Conservation (phyloP, 1,140 invertebrate species). For the Drosophila pruinosa region DNA sequence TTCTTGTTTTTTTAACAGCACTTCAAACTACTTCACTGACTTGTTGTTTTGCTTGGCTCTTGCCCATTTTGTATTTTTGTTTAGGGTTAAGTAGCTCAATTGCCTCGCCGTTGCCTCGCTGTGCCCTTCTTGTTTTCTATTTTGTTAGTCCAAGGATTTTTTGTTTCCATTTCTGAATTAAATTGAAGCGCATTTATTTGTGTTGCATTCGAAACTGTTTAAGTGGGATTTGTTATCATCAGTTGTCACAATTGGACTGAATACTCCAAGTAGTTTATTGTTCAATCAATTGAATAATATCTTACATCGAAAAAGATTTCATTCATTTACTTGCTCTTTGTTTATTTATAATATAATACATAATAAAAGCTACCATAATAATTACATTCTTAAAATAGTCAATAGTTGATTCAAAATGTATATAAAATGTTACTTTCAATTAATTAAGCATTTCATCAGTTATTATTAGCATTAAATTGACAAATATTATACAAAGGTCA, state of each 20-base stretch:
- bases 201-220: background rate
- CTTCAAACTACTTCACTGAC: slow-evolving; percentile 66
- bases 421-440: no score
- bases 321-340: no score
- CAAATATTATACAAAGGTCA: background rate
- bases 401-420: no score
- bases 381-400: no score
- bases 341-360: no score
- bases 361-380: no score
- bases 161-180: slow-evolving; percentile 1
- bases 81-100: slow-evolving; percentile 54
- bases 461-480: background rate
- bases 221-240: no score
- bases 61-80: slow-evolving; percentile 32
- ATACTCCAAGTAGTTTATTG: no score
- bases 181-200: slow-evolving; percentile 3
- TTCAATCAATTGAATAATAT: no score
- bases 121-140: background rate
- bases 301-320: no score
- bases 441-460: background rate
- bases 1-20: slow-evolving; percentile 26
- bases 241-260: no score
- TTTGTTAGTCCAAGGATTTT: slow-evolving; percentile 14
- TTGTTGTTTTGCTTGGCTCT: slow-evolving; percentile 29
- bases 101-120: slow-evolving; percentile 15